phyloP scores from a whole-genome alignment of 2,888 invertebrate species.

The Criorhina ranunculi region DNA sequence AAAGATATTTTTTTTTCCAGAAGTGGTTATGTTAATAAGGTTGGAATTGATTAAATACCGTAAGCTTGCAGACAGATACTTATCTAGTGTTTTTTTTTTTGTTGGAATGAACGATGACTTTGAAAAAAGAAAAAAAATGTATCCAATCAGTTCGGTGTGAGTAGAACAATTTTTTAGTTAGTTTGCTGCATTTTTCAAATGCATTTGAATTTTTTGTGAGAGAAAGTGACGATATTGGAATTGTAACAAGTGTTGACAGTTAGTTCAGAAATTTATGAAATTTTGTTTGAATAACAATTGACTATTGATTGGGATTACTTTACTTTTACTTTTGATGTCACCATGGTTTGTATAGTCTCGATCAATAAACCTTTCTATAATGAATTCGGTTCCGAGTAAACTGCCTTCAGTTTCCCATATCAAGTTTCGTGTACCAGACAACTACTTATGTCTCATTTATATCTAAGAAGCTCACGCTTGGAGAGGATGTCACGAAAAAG shows the following conservation, averaged over 20 bases:
- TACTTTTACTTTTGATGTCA: too few relatives aligned
- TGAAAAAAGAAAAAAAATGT: neutral
- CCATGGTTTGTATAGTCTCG: too few relatives aligned
- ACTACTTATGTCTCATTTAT: too few relatives aligned
- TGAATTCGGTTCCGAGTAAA: too few relatives aligned
- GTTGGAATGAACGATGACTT: neutral
- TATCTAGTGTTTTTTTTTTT: neutral
- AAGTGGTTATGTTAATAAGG: constrained; percentile 37
- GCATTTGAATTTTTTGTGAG: neutral
- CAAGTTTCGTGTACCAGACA: too few relatives aligned
- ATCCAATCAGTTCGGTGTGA: neutral
- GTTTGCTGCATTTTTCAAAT: neutral
- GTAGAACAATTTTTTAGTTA: neutral
- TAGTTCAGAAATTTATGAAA: neutral
- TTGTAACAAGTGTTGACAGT: neutral
- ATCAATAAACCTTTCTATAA: too few relatives aligned
- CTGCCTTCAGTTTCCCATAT: too few relatives aligned
- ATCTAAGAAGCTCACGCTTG: too few relatives aligned
- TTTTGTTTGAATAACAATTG: too few relatives aligned
- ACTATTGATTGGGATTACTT: too few relatives aligned
- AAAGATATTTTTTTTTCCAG: neutral
- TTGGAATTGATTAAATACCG: constrained; percentile 42
- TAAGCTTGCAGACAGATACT: neutral
- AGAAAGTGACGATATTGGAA: neutral
- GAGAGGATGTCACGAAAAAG: too few relatives aligned